Base-by-base conservation (phyloP, 2,888 invertebrate genomes). In the Ecliptopera silaceata region DNA sequence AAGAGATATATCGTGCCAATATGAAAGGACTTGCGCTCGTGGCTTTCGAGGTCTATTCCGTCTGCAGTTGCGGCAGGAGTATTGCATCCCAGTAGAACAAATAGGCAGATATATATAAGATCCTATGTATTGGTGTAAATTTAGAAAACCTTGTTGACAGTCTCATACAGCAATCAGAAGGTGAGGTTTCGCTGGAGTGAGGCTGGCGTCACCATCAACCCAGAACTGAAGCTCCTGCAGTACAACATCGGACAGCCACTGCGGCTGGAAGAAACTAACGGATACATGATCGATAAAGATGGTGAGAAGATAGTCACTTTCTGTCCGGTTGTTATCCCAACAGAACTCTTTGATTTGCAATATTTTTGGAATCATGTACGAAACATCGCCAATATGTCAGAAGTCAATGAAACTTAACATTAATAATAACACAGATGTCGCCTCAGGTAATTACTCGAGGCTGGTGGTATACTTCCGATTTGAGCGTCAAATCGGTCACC, bases 401-500 rank as follows among this genome's bases (percentile, higher is more conserved):
- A n/a, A n/a, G n/a, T n/a, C n/a, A n/a, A n/a, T n/a, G n/a, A n/a
- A n/a, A n/a, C 10, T 26, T 8, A 26, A 6, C 26, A 26, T 6
- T 8, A 26, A 26, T 26, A 26, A 26, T 6, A 26, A 26, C 10
- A 26, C 6, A 26, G 26, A 29, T 47, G 6, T 26, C 26, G 31
- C 11, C 3, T 11, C 17, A 94, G 95, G 94, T 17, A 96, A 96
- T 77, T 96, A 95, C 80, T 96, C 96, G 0, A 93, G 96, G 32
- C 82, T 97, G 46, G 94, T 95, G 3, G 95, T 96, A 0, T 95
- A 94, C 85, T 96, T 97, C 79, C 93, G 94, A 46, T 96, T 97
- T 72, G 96, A 96, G 82, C 92, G 96, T 8, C 96, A 96, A 82
- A 96, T 97, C 49, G 96, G 96, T 0, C 96, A 96, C 79, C 96